A percentile compares a stretch with the other conserved stretches of the same genome.
Evolutionary conservation across 2,113 vertebrate genomes (phyloP).

Genomic region (Elephantulus edwardii): DNA sequence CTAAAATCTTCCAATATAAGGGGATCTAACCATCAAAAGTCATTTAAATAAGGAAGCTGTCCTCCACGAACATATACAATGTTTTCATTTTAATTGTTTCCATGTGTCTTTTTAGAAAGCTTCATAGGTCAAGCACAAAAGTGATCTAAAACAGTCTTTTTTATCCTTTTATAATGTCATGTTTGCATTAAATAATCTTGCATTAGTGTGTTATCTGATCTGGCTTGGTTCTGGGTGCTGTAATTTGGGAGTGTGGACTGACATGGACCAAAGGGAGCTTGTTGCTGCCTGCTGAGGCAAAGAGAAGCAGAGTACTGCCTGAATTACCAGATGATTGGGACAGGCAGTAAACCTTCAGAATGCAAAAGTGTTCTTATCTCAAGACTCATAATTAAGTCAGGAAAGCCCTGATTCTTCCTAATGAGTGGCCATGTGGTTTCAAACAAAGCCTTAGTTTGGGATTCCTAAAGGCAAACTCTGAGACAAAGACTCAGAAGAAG

Average conservation of each 20-base stretch:
- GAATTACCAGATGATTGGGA: background rate
- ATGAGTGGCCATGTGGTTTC: background rate
- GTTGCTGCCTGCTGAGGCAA: background rate
- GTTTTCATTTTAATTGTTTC: conserved; percentile 60
- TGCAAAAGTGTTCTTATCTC: conserved; percentile 25
- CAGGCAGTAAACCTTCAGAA: background rate
- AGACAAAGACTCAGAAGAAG: background rate
- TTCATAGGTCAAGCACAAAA: conserved; percentile 29
- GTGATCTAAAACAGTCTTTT: conserved; percentile 43
- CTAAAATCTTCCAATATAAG: conserved; percentile 26
- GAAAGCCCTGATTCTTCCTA: conserved; percentile 11
- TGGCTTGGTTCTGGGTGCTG: conserved; percentile 37
- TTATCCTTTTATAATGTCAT: background rate
- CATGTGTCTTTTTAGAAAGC: conserved; percentile 54
- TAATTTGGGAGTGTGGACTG: conserved; percentile 21
- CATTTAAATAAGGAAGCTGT: conserved; percentile 62
- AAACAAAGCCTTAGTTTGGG: background rate
- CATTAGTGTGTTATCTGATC: conserved; percentile 24
- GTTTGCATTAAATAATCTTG: conserved; percentile 29
- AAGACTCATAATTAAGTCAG: conserved; percentile 15
- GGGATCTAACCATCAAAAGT: conserved; percentile 29
- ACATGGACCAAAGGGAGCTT: background rate
- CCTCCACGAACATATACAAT: conserved; percentile 34
- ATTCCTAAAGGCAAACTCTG: background rate
- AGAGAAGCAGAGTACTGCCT: background rate